Base-by-base conservation (phyloP, 2,113 vertebrate genomes). In the Anhinga rufa region DNA sequence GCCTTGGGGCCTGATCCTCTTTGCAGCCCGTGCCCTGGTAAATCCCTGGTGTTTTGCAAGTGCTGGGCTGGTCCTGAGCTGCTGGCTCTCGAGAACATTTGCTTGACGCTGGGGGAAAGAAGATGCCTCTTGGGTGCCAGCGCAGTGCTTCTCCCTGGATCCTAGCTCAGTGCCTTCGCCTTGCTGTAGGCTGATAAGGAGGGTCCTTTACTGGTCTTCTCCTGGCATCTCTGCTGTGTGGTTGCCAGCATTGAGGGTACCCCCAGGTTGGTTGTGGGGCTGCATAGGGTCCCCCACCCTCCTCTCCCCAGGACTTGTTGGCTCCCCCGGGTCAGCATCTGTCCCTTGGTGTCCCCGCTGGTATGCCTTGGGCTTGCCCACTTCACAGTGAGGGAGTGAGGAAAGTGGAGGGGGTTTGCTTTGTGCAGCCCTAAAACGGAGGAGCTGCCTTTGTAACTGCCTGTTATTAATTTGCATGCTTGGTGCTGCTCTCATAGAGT, bases 1-100 rank as follows among this genome's bases (percentile, higher is more conserved):
- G n/a, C 65, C 44, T 34, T 20, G 52, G 51, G 87, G n/a, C 17
- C 46, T 90, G 87, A 95, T 96, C 93, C 61, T 90, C 92, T 89
- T 78, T 87, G 87, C 74, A 60, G 28, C 51, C 46, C 0, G 1
- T 78, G 78, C 51, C 68, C 62, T 86, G 80, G 49, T 91, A 86
- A 77, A 89, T 89, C 89, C 70, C 46, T 22, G 26, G 26, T 38
- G 58, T 40, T 77, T 31, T 9, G 29, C 5, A 5, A 15, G 31
- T 31, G 24, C 83, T 40, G 71, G 82, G 34, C 44, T 82, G 9
- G 9, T 34, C 5, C 6, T 22, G 34, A 54, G 91, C 82, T 61
- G 36, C 64, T 31, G 72, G 14, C 4, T 62, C 38, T 66, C 3
- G 3, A 2, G 40, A 20, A 4, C 3, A 3, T 21, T 32, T 36